Evolutionary conservation across 2,888 invertebrate species (phyloP).

Genomic region (Hedya salicella): DNA sequence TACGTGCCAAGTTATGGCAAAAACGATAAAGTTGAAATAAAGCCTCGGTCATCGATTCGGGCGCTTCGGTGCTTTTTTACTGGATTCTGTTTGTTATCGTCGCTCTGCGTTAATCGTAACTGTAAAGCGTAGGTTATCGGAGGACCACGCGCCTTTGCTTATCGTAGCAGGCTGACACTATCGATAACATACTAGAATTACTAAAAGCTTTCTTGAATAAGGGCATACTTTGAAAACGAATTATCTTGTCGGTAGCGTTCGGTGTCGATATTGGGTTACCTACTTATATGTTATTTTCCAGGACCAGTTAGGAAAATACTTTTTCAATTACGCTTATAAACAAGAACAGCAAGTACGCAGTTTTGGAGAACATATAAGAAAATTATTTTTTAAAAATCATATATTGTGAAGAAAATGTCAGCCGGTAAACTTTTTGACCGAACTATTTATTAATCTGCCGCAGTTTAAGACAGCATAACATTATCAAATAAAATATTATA

Average conservation of each 20-base stretch:
- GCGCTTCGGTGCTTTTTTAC: conserved; percentile 74
- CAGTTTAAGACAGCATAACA: too few relatives aligned
- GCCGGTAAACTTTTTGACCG: too few relatives aligned
- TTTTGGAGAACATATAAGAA: too few relatives aligned
- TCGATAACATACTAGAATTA: conserved; percentile 5
- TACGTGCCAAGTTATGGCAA: conserved; percentile 81
- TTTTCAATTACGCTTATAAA: too few relatives aligned
- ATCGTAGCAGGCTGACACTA: conserved; percentile 11
- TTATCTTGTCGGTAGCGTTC: neutral
- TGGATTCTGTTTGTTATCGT: conserved; percentile 77
- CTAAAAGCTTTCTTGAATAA: neutral
- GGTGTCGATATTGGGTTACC: too few relatives aligned
- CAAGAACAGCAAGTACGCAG: too few relatives aligned
- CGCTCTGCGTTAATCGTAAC: conserved; percentile 49
- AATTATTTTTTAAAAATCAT: too few relatives aligned
- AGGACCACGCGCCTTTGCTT: conserved; percentile 10
- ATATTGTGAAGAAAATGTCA: too few relatives aligned
- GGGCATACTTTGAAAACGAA: neutral
- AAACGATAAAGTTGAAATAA: conserved; percentile 84
- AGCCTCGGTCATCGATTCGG: conserved; percentile 79
- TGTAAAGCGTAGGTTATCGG: conserved; percentile 19
- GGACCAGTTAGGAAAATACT: too few relatives aligned
- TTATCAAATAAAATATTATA: too few relatives aligned
- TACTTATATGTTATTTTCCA: too few relatives aligned
- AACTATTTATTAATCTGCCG: too few relatives aligned